A percentile compares a stretch with the other conserved stretches of the same genome.
Evolutionary conservation across 2,888 invertebrate species (phyloP).

Genomic region (Sphaerophoria rueppellii): DNA sequence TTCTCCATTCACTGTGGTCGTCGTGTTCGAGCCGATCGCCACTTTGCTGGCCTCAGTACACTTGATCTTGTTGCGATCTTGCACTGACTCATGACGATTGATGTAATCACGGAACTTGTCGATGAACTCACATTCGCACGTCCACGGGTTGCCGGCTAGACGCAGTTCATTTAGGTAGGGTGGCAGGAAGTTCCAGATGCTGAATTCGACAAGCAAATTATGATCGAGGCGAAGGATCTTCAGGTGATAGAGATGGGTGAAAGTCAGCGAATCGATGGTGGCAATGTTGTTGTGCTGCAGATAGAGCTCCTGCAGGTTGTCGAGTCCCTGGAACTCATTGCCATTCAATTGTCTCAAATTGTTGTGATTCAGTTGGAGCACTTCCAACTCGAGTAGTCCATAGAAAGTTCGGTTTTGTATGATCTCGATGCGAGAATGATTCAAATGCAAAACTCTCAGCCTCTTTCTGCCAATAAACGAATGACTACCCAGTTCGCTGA

Average conservation of each 20-base stretch:
- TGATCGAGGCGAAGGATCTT: slow-evolving; percentile 93
- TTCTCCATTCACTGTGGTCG: slow-evolving; percentile 69
- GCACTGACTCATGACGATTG: slow-evolving; percentile 87
- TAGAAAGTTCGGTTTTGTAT: slow-evolving; percentile 96
- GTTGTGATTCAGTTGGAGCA: slow-evolving; percentile 94
- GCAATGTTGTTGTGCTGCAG: slow-evolving; percentile 92
- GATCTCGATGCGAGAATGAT: slow-evolving; percentile 92
- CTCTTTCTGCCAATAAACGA: slow-evolving; percentile 97
- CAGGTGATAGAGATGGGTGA: slow-evolving; percentile 90
- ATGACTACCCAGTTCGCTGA: slow-evolving; percentile 93
- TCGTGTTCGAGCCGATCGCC: slow-evolving; percentile 74
- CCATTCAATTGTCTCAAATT: slow-evolving; percentile 90
- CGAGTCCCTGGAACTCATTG: slow-evolving; percentile 91
- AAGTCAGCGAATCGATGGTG: slow-evolving; percentile 92
- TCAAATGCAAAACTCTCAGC: slow-evolving; percentile 92
- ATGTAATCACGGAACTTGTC: slow-evolving; percentile 91
- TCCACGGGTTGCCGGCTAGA: slow-evolving; percentile 92
- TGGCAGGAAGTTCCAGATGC: slow-evolving; percentile 89
- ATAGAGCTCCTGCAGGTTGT: slow-evolving; percentile 92
- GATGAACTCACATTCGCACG: slow-evolving; percentile 93
- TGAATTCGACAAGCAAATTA: slow-evolving; percentile 90
- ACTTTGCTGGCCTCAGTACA: slow-evolving; percentile 84
- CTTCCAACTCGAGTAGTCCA: slow-evolving; percentile 90
- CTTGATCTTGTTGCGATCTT: slow-evolving; percentile 89
- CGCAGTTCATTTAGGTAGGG: slow-evolving; percentile 87